Conservation (phyloP, 2,888 invertebrate species). For the Yponomeuta cagnagella region DNA sequence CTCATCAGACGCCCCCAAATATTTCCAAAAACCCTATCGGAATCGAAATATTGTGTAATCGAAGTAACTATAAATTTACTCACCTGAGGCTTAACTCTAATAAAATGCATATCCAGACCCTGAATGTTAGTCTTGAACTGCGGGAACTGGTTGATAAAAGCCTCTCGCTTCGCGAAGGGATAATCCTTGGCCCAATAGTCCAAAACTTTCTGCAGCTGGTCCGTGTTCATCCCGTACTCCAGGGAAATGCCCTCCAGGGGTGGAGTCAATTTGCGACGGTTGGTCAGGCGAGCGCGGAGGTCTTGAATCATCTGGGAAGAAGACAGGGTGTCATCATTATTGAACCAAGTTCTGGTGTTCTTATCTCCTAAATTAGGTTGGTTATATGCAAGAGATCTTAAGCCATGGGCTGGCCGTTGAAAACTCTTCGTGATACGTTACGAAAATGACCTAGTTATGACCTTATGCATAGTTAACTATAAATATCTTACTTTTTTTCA, state of each 20-base stretch:
- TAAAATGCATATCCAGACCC: constrained; percentile 83
- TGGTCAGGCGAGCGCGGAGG: constrained; percentile 43
- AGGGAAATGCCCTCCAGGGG: constrained; percentile 84
- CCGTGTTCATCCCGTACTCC: constrained; percentile 88
- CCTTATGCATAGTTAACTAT: too few species aligned
- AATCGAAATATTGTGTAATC: too few species aligned
- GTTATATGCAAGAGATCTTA: too few species aligned
- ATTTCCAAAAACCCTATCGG: too few species aligned
- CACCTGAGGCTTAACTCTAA: constrained; percentile 79
- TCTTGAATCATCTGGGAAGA: constrained; percentile 51
- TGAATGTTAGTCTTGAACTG: constrained; percentile 88
- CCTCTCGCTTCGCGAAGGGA: constrained; percentile 77
- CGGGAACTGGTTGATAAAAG: constrained; percentile 81
- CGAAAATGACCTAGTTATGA: too few species aligned
- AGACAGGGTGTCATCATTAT: too few species aligned
- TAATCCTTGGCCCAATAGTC: constrained; percentile 87
- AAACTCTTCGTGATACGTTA: too few species aligned
- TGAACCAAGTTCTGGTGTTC: too few species aligned
- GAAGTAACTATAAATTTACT: constrained; percentile 13
- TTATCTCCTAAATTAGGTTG: too few species aligned
- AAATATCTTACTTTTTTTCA: too few species aligned
- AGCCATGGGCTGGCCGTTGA: too few species aligned
- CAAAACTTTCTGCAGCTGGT: constrained; percentile 78
- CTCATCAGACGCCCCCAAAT: too few species aligned
- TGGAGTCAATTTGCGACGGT: constrained; percentile 45